Evolutionary conservation across 2,113 vertebrate species (phyloP), one percentile per base, ranked within the genome.

Genomic region (Carassius gibelio): DNA sequence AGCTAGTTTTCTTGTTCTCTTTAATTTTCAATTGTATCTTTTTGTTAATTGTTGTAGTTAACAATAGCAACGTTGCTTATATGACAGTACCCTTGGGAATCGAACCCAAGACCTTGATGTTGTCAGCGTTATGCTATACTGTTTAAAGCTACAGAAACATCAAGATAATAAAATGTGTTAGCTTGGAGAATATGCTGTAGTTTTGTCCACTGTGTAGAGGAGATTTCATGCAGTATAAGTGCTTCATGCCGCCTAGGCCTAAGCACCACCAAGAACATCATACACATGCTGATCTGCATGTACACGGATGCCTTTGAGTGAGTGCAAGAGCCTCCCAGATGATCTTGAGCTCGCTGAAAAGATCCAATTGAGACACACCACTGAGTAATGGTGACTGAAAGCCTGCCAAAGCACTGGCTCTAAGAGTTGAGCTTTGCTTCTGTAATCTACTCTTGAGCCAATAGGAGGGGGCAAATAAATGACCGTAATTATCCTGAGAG

Each of bases 391-490:
- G 87, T 69, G 84, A 88, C 61, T 85, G 87, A 83, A 85, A 82
- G 64, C 10, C 84, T 88, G 80, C 84, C 87, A 88, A 74, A 85
- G 76, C 80, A 79, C n/a, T 62, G 42, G 36, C 74, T 76, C 74
- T 57, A 23, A 66, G 71, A 79, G 5, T 81, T 21, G 45, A 68
- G 75, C 77, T 50, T 75, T 66, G 64, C 61, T 57, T 59, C 55
- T 14, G 74, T 55, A 68, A 82, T 88, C 80, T 84, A 74, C 85
- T 75, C 84, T 71, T 75, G 69, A 61, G 76, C 83, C 83, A 88
- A 88, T 84, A 88, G 84, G 78, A 85, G 55, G 81, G 77, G 61
- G 81, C 82, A 75, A 88, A 85, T 84, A 83, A 88, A 85, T 83
- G 79, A 82, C 76, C 64, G 36, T 88, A 86, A 88, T 88, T 88